Evolutionary conservation across 2,797 vertebrate species (phyloP), one percentile per base, ranked within the genome.

Genomic region (Oophaga sylvatica): DNA sequence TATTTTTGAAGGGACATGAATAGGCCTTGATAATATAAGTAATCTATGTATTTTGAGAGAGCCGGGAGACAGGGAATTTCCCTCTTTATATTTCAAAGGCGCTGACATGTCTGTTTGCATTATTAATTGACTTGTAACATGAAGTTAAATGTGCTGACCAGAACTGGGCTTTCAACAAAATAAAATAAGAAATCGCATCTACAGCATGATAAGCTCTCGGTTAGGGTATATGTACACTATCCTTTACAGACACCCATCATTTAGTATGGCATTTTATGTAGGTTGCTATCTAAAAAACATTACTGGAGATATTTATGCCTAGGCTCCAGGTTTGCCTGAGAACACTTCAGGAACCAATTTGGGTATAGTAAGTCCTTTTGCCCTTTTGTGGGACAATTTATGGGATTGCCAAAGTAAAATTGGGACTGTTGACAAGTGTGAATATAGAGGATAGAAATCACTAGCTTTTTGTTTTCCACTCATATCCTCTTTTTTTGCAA

Each of bases 1-100:
- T 75, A 73, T 63, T 75, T 84, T 62, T 8, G 26, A 76, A 48
- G 9, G 60, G 73, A 84, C 57, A 75, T 75, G 70, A 76, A 75
- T 84, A 76, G 68, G 70, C 31, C 70, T 48, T 62, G 31, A 84
- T 75, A 84, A 75, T 84, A 75, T 26, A 84, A 45, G 70, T 63
- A 84, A 76, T 84, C 70, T 75, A 48, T 76, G 73, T 76, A 76
- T 62, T 76, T 59, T 83, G 53, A 70, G 68, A 83, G 56, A 71
- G 59, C 17, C 70, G n/a, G 41, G 31, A 73, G 56, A 75, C 70
- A 76, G 57, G 20, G 68, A 84, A 62, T 76, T 41, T n/a, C 59
- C 57, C 22, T 45, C 29, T 62, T 48, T 35, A n/a, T 84, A 76
- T 70, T 76, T 84, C 70, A 76, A 76, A 84, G 70, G 31, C 45